Evolutionary conservation across 2,797 vertebrate genomes (phyloP).

Genomic region (Kryptopterus vitreolus): DNA sequence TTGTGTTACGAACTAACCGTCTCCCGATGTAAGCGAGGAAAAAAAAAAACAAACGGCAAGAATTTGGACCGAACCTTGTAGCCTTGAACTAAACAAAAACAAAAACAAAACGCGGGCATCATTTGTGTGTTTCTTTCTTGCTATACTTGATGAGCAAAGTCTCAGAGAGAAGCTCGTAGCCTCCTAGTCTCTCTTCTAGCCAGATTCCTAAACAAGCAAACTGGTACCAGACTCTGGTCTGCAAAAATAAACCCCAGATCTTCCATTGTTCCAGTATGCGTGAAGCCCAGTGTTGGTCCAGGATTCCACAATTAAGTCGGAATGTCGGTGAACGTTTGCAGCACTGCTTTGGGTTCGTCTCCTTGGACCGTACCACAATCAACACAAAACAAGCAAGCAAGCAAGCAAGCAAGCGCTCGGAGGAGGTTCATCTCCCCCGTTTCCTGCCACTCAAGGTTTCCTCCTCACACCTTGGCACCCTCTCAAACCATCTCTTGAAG

Average conservation of each 20-base stretch:
- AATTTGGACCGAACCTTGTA: slow-evolving; percentile 16
- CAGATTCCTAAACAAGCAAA: slow-evolving; percentile 69
- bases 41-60: neutral
- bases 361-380: slow-evolving; percentile 72
- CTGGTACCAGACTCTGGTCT: slow-evolving; percentile 68
- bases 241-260: slow-evolving; percentile 71
- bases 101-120: slow-evolving; percentile 7
- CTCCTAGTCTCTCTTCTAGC: slow-evolving; percentile 55
- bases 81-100: neutral
- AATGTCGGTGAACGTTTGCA: slow-evolving; percentile 73
- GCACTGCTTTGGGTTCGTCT: slow-evolving; percentile 62
- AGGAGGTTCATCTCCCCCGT: slow-evolving; percentile 59
- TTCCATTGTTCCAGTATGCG: slow-evolving; percentile 67
- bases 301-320: slow-evolving; percentile 77
- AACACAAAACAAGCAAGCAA: slow-evolving; percentile 76
- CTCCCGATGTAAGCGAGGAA: neutral
- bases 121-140: slow-evolving; percentile 35
- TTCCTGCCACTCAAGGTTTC: slow-evolving; percentile 24
- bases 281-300: slow-evolving; percentile 65
- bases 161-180: slow-evolving; percentile 36
- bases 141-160: slow-evolving; percentile 20
- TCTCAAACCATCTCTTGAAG: slow-evolving; percentile 48
- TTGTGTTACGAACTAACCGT: slow-evolving; percentile 4
- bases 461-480: slow-evolving; percentile 6
- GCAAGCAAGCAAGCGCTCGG: slow-evolving; percentile 72